Conservation (phyloP, 2,797 vertebrate species). For the Salarias fasciatus region DNA sequence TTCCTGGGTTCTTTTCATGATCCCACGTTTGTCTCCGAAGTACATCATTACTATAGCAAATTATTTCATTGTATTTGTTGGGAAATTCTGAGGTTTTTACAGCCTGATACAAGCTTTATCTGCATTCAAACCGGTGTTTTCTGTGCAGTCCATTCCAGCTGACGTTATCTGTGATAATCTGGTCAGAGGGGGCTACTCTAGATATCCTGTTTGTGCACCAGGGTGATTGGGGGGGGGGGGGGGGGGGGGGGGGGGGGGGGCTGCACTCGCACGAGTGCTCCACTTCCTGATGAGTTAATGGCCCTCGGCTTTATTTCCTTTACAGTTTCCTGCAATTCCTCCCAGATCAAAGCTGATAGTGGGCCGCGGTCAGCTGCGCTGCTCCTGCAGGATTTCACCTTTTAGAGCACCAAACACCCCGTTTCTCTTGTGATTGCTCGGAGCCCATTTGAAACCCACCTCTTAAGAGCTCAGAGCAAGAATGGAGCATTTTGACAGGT, state of each 20-base stretch:
- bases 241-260: no score
- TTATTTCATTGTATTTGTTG: no score
- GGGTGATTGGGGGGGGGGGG: constrained; percentile 20
- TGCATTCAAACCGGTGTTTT: no score
- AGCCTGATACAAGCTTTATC: no score
- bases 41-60: no score
- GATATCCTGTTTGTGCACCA: constrained; percentile 48
- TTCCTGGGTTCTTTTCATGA: not conserved
- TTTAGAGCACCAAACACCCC: not conserved
- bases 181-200: constrained; percentile 27
- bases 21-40: no score
- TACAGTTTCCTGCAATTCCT: constrained; percentile 73
- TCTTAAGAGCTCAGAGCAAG: no score
- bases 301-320: constrained; percentile 68
- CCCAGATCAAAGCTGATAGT: constrained; percentile 72
- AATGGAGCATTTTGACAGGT: no score
- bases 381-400: constrained; percentile 28
- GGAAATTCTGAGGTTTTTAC: not conserved
- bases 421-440: no score
- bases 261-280: constrained; percentile 53
- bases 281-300: constrained; percentile 76
- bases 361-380: constrained; percentile 17
- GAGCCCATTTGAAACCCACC: no score
- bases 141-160: no score
- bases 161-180: constrained; percentile 2